phyloP scores from a whole-genome alignment of 1,140 invertebrate genomes.

The Planococcus citri region DNA sequence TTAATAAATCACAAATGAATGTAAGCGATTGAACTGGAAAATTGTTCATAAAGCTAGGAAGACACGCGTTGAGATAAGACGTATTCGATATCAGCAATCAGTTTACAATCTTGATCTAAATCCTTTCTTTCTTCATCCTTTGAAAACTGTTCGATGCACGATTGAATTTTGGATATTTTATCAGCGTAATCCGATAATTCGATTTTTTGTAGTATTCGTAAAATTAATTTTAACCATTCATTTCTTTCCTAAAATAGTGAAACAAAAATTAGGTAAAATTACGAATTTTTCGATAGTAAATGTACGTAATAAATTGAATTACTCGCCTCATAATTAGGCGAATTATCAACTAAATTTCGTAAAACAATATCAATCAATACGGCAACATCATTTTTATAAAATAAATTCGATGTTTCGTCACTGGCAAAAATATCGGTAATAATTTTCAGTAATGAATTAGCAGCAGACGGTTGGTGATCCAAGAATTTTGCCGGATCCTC shows the following conservation, averaged over 20 bases:
- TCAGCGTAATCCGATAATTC: neutral
- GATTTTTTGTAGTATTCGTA: neutral
- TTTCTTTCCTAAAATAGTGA: neutral
- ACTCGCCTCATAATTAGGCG: neutral
- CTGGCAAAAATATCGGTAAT: conserved; percentile 70
- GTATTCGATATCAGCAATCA: neutral
- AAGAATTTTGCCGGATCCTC: conserved; percentile 60
- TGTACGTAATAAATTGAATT: neutral
- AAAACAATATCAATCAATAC: conserved; percentile 85
- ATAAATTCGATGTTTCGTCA: conserved; percentile 60
- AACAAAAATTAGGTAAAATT: neutral
- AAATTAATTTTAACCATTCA: neutral
- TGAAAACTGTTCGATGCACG: neutral
- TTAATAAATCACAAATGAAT: too few species aligned
- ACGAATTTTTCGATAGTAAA: neutral
- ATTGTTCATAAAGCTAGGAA: neutral
- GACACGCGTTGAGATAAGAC: neutral
- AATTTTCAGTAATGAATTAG: conserved; percentile 77
- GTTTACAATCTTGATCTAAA: neutral
- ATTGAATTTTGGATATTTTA: neutral
- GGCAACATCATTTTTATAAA: conserved; percentile 87
- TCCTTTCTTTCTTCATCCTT: neutral
- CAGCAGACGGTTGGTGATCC: conserved; percentile 60
- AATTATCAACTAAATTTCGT: conserved; percentile 63
- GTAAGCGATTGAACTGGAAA: too few species aligned